Evolutionary conservation across 2,888 invertebrate species (phyloP).

Genomic region (Epicampocera succincta): DNA sequence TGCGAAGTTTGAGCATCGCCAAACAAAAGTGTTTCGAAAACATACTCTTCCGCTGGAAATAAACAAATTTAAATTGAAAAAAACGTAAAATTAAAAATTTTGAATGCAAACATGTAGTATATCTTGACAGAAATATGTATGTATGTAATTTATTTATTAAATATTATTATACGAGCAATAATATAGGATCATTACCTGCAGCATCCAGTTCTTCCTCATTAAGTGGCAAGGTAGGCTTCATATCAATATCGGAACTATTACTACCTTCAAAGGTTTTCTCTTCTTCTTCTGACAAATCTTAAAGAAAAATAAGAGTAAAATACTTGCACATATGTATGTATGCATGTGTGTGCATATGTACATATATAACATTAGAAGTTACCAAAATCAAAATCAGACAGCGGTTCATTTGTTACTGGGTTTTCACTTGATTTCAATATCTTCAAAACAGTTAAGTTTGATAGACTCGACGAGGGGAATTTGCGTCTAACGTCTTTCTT

Average conservation of each 20-base stretch:
- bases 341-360: not conserved
- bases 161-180: too few species aligned
- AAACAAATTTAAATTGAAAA: not conserved
- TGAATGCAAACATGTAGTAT: not conserved
- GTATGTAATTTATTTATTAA: not conserved
- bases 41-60: constrained; percentile 54
- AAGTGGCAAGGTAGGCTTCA: constrained; percentile 28
- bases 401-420: constrained; percentile 20
- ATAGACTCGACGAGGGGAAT: constrained; percentile 24
- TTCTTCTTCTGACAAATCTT: constrained; percentile 35
- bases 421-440: constrained; percentile 37
- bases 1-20: constrained; percentile 3
- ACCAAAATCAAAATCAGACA: constrained; percentile 45
- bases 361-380: not conserved
- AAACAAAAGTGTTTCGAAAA: constrained; percentile 51
- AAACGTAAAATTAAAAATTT: too few species aligned
- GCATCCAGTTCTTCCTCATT: constrained; percentile 44
- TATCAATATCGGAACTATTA: constrained; percentile 43
- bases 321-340: too few species aligned
- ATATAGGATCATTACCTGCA: constrained; percentile 23
- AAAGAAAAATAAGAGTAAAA: not conserved
- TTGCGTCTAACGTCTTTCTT: constrained; percentile 43
- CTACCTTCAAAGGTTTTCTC: constrained; percentile 20
- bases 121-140: not conserved
- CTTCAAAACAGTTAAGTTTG: constrained; percentile 36